Percentiles rank a stretch among this genome's conserved stretches.
These are phyloP conservation scores for Arion vulgaris DNA, from an alignment of 1,140 invertebrate species.

Conservation along the genomic window DNA sequence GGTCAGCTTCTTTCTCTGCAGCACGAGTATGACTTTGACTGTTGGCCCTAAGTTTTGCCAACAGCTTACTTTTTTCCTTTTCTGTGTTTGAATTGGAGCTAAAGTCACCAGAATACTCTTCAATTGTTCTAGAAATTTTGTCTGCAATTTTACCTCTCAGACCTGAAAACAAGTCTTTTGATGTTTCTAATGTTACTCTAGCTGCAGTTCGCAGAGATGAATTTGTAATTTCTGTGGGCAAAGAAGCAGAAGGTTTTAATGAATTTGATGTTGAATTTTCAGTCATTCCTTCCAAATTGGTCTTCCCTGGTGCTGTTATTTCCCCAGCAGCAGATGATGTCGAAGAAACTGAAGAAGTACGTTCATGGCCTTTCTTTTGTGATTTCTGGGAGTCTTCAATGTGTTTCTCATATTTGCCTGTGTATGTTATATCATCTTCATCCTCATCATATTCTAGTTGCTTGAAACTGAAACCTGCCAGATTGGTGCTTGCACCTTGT, in stretches of 20 bases:
- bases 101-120: constrained; percentile 59
- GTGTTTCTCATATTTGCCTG: constrained; percentile 60
- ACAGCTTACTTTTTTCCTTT: constrained; percentile 43
- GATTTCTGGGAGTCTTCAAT: constrained; percentile 39
- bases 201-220: constrained; percentile 11
- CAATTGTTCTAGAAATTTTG: constrained; percentile 58
- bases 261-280: background rate
- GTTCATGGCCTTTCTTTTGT: background rate
- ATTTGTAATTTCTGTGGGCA: background rate
- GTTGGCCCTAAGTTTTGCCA: background rate
- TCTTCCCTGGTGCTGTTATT: constrained; percentile 29
- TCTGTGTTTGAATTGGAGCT: constrained; percentile 47
- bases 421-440: constrained; percentile 60
- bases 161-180: constrained; percentile 52
- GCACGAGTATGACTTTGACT: background rate
- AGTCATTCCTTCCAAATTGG: background rate
- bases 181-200: constrained; percentile 14
- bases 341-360: background rate
- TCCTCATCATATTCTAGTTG: constrained; percentile 62
- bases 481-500: constrained; percentile 16
- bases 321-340: constrained; percentile 4
- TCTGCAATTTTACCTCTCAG: constrained; percentile 56
- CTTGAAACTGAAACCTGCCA: constrained; percentile 60
- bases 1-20: constrained; percentile 17
- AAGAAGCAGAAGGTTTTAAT: background rate